phyloP scores from a whole-genome alignment of 2,888 invertebrate species.

The Mimachlamys varia region DNA sequence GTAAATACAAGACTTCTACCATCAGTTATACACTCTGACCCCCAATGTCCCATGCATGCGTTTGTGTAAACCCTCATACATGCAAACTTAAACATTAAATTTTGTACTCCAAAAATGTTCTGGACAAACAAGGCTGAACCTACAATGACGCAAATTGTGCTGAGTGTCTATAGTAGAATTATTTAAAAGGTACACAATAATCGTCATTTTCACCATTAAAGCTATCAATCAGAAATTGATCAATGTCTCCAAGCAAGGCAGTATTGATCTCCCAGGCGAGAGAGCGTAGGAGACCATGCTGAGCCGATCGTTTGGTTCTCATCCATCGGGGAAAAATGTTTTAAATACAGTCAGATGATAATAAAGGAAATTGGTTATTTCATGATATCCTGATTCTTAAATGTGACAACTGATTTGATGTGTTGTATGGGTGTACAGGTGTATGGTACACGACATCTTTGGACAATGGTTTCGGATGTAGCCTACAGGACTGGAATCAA shows the following conservation, averaged over 20 bases:
- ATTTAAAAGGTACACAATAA: slow-evolving; percentile 36
- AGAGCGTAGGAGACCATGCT: slow-evolving; percentile 33
- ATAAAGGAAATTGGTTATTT: slow-evolving; percentile 33
- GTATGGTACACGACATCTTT: neutral
- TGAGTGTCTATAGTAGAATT: neutral
- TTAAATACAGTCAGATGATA: slow-evolving; percentile 27
- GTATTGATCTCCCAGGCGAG: slow-evolving; percentile 31
- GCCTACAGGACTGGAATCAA: slow-evolving; percentile 20
- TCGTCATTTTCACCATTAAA: slow-evolving; percentile 36
- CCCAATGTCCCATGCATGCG: neutral
- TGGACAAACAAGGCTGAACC: neutral
- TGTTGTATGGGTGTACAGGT: slow-evolving; percentile 16
- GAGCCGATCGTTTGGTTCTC: slow-evolving; percentile 28
- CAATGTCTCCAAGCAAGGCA: slow-evolving; percentile 12
- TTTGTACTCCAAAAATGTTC: neutral
- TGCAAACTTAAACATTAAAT: slow-evolving; percentile 3
- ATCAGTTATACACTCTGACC: neutral
- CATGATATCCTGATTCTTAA: slow-evolving; percentile 31
- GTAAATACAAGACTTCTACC: neutral
- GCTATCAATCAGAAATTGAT: slow-evolving; percentile 34
- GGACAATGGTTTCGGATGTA: slow-evolving; percentile 14
- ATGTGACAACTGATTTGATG: slow-evolving; percentile 32
- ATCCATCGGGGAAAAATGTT: slow-evolving; percentile 13
- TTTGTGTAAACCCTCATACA: neutral
- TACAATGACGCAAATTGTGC: neutral